Percentiles rank a stretch among this genome's conserved stretches.
These are phyloP conservation scores for Brachionus plicatilis DNA, from an alignment of 1,140 invertebrate genomes.

Conservation along the genomic window DNA sequence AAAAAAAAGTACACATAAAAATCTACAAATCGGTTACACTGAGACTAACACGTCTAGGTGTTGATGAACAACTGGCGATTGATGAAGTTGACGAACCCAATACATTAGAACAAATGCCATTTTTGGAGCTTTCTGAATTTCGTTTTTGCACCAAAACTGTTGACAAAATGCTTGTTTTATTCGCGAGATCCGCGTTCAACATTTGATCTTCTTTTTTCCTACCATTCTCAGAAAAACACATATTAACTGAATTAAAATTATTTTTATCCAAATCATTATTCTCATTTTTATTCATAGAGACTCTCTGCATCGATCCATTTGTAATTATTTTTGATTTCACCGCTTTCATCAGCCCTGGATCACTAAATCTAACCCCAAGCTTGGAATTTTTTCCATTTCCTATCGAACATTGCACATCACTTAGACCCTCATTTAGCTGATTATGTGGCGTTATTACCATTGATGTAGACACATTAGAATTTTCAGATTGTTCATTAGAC, in stretches of 20 bases:
- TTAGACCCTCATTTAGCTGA: background rate
- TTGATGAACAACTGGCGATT: background rate
- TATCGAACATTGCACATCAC: background rate
- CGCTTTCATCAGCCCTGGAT: background rate
- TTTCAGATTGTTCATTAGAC: background rate
- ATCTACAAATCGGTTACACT: constrained; percentile 34
- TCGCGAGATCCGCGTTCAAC: background rate
- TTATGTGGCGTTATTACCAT: constrained; percentile 17
- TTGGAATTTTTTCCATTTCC: background rate
- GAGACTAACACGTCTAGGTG: constrained; percentile 29
- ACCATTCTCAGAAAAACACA: background rate
- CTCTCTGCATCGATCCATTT: constrained; percentile 14
- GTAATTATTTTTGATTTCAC: background rate
- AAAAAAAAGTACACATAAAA: background rate
- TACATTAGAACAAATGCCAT: background rate
- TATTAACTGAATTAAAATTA: background rate
- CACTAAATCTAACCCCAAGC: background rate
- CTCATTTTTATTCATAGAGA: background rate
- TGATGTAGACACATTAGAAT: background rate
- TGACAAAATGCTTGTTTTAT: background rate
- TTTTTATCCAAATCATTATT: background rate
- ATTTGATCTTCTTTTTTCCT: background rate
- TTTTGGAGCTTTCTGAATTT: background rate
- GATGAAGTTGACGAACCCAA: background rate
- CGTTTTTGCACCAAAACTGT: background rate